Percentiles rank a stretch among this genome's conserved stretches.
phyloP scores from a whole-genome alignment of 2,797 vertebrate genomes.

The Yasuhikotakia modesta region DNA sequence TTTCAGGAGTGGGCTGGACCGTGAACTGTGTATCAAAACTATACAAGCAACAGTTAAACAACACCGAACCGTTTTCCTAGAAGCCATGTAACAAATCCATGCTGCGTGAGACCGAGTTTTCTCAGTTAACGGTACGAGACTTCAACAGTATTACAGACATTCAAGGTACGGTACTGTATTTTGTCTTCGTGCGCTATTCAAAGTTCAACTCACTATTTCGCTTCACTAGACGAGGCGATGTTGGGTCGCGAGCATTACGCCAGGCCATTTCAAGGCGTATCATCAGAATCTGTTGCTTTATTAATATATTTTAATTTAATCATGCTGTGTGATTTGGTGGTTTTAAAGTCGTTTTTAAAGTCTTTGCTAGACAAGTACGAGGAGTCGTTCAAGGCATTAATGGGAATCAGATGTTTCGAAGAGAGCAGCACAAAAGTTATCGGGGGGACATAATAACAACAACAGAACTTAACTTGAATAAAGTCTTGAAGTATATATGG shows the following conservation, averaged over 20 bases:
- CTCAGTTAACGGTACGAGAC: slow-evolving; percentile 6
- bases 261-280: not conserved
- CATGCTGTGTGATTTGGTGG: not conserved
- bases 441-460: not conserved
- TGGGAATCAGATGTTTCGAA: slow-evolving; percentile 73
- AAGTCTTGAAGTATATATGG: not conserved
- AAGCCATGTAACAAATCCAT: slow-evolving; percentile 41
- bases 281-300: not conserved
- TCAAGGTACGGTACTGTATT: slow-evolving; percentile 28
- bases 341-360: slow-evolving; percentile 14
- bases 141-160: not conserved
- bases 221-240: not conserved
- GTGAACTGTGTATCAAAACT: slow-evolving; percentile 54
- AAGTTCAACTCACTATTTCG: not conserved
- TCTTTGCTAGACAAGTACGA: slow-evolving; percentile 24
- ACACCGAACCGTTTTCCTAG: not conserved
- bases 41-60: slow-evolving; percentile 25
- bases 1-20: slow-evolving; percentile 76
- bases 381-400: slow-evolving; percentile 60
- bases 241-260: not conserved
- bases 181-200: slow-evolving; percentile 4
- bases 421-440: not conserved
- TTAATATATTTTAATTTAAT: not conserved
- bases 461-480: not conserved
- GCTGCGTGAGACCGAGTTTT: not conserved